phyloP scores from a whole-genome alignment of 2,888 invertebrate genomes.

The Caenorhabditis sulstoni region DNA sequence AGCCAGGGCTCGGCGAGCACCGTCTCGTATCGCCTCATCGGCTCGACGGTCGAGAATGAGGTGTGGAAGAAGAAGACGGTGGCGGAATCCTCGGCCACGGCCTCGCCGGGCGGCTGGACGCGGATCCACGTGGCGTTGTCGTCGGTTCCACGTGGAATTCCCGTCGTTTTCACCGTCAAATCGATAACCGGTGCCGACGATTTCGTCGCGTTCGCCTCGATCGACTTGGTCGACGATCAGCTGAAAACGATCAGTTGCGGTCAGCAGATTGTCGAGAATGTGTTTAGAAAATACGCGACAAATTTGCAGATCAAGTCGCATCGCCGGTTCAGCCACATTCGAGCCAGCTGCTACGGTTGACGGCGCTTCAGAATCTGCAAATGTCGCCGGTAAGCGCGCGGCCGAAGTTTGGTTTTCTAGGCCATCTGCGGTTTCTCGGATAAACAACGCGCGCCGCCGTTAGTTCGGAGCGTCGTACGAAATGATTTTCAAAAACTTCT shows the following conservation, averaged over 20 bases:
- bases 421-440: too few relatives aligned
- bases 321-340: slow-evolving; percentile 42
- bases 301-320: slow-evolving; percentile 28
- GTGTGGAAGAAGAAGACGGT: slow-evolving; percentile 24
- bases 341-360: slow-evolving; percentile 27
- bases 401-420: too few relatives aligned
- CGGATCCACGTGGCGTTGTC: slow-evolving; percentile 18
- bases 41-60: slow-evolving; percentile 25
- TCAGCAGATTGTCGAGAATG: slow-evolving; percentile 1
- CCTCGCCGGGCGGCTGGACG: slow-evolving; percentile 4
- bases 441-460: too few relatives aligned
- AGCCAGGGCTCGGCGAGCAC: slow-evolving; percentile 30
- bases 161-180: slow-evolving; percentile 23
- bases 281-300: neutral
- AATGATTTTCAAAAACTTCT: too few relatives aligned
- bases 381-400: slow-evolving; percentile 35
- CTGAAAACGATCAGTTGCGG: slow-evolving; percentile 29
- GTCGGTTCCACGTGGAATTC: slow-evolving; percentile 15
- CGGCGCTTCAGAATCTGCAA: slow-evolving; percentile 55
- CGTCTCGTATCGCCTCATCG: slow-evolving; percentile 26
- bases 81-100: neutral
- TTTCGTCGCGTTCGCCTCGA: slow-evolving; percentile 47
- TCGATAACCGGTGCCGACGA: slow-evolving; percentile 30
- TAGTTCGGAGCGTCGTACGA: too few relatives aligned
- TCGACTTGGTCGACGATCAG: slow-evolving; percentile 43